Evolutionary conservation across 2,888 invertebrate genomes (phyloP), one percentile per base, ranked within the genome.

Genomic region (Caenorhabditis sp.): DNA sequence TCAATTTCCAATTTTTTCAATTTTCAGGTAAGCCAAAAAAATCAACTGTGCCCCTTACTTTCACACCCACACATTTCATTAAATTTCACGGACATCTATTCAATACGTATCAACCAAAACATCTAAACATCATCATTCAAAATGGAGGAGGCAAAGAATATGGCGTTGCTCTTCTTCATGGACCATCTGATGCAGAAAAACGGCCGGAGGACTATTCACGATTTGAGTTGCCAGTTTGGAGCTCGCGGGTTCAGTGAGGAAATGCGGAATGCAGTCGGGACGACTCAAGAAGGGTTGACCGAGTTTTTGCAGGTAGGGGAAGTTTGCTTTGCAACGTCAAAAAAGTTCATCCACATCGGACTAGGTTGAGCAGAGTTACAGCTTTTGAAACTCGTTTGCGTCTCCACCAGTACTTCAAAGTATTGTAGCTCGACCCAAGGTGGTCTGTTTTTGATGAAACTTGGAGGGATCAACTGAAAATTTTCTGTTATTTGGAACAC

Each of bases 171-270:
- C 93, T 99, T 99, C 94, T 99, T 99, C 94, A 95, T 98, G 93
- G 99, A 99, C 94, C 95, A 97, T 92, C 94, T 99, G 90, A 95
- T 99, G 95, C 97, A 98, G 93, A 97, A 97, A 80, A 87, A 87
- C 69, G 87, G 86, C 6, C 80, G 85, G 56, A 86, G 92, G 49
- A 92, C 92, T 10, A 91, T 92, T 56, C 92, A 92, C 81, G 98
- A 99, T 94, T 94, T 99, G 90, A 97, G 97, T 93, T 98, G 98
- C 93, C 97, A 98, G 94, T 99, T 99, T 94, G 98, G 98, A 92
- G 97, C 98, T 90, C 97, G 97, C 93, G 98, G 97, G 80, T 99
- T 99, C 94, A 97, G 98, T 28, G 96, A 97, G 94, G 98, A 98
- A 94, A 98, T 98, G 98, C 94, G 97, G 90, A 96, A 96, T 93